Base-by-base conservation (phyloP, 2,113 vertebrate genomes). In the Jacana jacana region DNA sequence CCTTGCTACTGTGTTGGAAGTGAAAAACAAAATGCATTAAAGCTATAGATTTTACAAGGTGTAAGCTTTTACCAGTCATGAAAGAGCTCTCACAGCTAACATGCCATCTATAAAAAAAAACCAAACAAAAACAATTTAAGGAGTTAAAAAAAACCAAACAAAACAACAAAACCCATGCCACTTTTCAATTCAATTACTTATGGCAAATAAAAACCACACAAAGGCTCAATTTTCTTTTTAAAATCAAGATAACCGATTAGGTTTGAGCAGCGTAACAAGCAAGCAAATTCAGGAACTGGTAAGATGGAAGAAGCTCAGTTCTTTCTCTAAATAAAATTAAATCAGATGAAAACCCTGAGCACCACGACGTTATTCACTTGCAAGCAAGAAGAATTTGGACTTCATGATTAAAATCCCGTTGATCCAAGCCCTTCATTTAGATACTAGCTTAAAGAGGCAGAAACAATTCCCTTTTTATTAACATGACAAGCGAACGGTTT, bases 391-490 rank as follows among this genome's bases (percentile, higher is more conserved):
- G 84, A 92, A 94, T 66, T 48, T 44, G 72, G 88, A 96, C 75
- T 80, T 84, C 9, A 91, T 42, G 73, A 94, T 57, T 75, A 82
- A 94, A 96, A 94, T 27, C 75, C 81, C 61, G 63, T 84, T 54
- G 84, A 95, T 89, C 70, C 93, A 85, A 65, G 81, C 51, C 66
- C 94, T 92, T 85, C 87, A 69, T 87, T 89, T 57, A 95, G 89
- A 79, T 39, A 58, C 51, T 12, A 82, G 91, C 49, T 92, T 94
- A 91, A 95, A 87, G 64, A 93, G 75, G 88, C 84, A 92, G 95
- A 97, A 97, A 91, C 89, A 87, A 93, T 87, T 89, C 91, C 92
- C 69, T 88, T 95, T 94, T 82, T 88, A 97, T 93, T 61, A 94
- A 92, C 91, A 82, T 85, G 89, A 95, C 92, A 95, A 81, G 92